phyloP scores from a whole-genome alignment of 2,113 vertebrate genomes.

The Hipposideros armiger region DNA sequence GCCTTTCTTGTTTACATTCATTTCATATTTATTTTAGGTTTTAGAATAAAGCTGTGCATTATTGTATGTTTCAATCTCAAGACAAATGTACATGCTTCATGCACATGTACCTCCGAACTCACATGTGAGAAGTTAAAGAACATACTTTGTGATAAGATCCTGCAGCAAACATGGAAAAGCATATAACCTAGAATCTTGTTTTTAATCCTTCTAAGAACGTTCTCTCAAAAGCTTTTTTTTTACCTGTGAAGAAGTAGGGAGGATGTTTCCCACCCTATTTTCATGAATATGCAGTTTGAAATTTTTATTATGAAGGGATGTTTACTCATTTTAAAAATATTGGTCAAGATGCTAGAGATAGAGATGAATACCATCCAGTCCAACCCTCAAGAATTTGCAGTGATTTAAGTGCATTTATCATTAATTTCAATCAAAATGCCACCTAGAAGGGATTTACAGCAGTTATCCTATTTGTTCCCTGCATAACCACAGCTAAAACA shows the following conservation, averaged over 20 bases:
- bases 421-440: neutral
- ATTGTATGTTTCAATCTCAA: constrained; percentile 1
- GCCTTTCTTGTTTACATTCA: neutral
- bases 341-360: constrained; percentile 4
- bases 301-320: neutral
- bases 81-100: neutral
- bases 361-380: neutral
- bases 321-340: neutral
- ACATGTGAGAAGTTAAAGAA: neutral
- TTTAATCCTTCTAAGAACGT: constrained; percentile 32
- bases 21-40: constrained; percentile 14
- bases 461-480: neutral
- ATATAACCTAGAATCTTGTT: too few relatives aligned
- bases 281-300: constrained; percentile 1
- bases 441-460: neutral
- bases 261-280: neutral
- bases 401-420: neutral
- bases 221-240: neutral
- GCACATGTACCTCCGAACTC: neutral
- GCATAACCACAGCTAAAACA: neutral
- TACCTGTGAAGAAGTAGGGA: neutral
- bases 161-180: neutral
- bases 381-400: neutral
- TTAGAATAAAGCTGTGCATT: constrained; percentile 31
- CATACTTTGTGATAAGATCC: neutral